Conservation (phyloP, 2,797 vertebrate genomes). For the Dendrocincla fuliginosa region DNA sequence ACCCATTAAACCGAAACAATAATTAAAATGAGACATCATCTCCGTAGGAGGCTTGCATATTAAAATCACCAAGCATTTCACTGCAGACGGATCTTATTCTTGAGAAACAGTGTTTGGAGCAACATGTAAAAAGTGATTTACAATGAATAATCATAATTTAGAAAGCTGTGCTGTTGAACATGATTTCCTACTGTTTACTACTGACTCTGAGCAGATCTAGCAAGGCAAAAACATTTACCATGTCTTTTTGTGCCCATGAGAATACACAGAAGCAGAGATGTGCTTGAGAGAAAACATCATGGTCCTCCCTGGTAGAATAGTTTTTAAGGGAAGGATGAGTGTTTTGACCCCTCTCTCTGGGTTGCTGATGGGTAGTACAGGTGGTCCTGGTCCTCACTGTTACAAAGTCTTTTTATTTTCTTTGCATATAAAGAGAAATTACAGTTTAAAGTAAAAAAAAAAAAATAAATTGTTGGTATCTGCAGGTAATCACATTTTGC, state of each 20-base stretch:
- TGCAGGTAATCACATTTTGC: neutral
- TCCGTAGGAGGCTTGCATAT: slow-evolving; percentile 81
- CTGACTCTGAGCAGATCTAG: slow-evolving; percentile 21
- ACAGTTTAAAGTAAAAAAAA: neutral
- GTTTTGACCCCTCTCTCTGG: neutral
- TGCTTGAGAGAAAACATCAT: neutral
- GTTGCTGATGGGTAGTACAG: neutral
- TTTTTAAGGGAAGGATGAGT: neutral
- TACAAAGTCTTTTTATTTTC: neutral
- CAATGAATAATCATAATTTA: slow-evolving; percentile 66
- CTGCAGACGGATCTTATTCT: slow-evolving; percentile 63
- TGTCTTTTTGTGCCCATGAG: neutral
- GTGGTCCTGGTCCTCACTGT: neutral
- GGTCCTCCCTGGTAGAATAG: neutral
- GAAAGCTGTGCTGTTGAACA: slow-evolving; percentile 52
- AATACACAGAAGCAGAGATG: neutral
- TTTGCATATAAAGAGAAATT: neutral
- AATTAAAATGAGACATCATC: slow-evolving; percentile 86
- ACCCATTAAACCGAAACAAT: slow-evolving; percentile 84
- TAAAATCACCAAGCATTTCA: slow-evolving; percentile 75
- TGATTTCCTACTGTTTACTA: slow-evolving; percentile 62
- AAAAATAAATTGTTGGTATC: neutral
- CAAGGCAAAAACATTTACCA: slow-evolving; percentile 25
- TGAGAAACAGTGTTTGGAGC: slow-evolving; percentile 67
- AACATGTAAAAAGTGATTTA: slow-evolving; percentile 74